Base-by-base conservation (phyloP, 2,113 vertebrate genomes). In the Pollachius pollachius region DNA sequence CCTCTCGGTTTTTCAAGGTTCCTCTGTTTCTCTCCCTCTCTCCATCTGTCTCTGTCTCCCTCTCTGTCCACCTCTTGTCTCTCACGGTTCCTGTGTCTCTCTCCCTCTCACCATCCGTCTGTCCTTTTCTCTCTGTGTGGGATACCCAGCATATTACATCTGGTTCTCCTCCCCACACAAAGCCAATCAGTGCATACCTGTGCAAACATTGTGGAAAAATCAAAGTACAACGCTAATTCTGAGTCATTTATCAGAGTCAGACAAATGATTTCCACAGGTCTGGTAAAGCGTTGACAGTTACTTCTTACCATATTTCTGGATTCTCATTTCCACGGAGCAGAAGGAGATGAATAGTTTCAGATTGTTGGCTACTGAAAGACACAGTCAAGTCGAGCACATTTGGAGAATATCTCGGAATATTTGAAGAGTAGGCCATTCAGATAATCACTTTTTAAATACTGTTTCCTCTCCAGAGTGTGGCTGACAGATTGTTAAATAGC, bases 151-250 rank as follows among this genome's bases (percentile, higher is more conserved):
- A 48, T 52, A 21, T 15, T 66, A 89, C 86, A 90, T 90, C 84
- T 89, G 88, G 78, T 86, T 85, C 78, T 82, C 76, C 86, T 89
- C 78, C 69, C 18, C 21, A 27, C 61, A 27, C 66, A 69, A 73
- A 41, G 63, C 69, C 67, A 80, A 74, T 75, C 72, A 76, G 78
- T 78, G 81, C 78, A 85, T 85, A 87, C 80, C 81, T 85, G 77
- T 74, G 70, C 62, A 73, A 72, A 72, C 73, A 69, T 69, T 74
- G 70, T 69, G 73, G 73, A 77, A 71, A 85, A 80, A 69, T 34
- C 57, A 59, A n/a, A 21, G 59, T 67, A 63, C 70, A 75, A 63
- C 60, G 61, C 69, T 78, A 81, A 79, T 85, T 81, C 66, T 37
- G n/a, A 59, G 54, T 27, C 64, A 80, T 85, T 86, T 80, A 77